A percentile compares a stretch with the other conserved stretches of the same genome.
phyloP scores from a whole-genome alignment of 2,888 invertebrate species.

The Hesperia comma region DNA sequence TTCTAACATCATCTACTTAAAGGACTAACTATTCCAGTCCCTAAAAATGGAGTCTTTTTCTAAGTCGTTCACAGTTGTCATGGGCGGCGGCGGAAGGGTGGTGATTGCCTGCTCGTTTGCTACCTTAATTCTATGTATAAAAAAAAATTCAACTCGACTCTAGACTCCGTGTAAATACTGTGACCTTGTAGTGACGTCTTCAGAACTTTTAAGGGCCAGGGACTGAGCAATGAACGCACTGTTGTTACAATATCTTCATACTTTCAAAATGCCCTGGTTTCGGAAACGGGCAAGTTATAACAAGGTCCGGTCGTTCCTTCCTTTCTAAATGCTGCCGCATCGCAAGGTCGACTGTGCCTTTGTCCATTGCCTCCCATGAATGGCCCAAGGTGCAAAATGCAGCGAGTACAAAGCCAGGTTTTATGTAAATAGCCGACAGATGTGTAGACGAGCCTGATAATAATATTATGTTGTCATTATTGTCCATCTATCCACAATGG shows the following conservation, averaged over 20 bases:
- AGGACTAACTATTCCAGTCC: too few relatives aligned
- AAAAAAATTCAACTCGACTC: too few relatives aligned
- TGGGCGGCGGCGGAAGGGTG: too few relatives aligned
- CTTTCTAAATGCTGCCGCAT: constrained; percentile 67
- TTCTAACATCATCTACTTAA: too few relatives aligned
- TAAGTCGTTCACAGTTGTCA: too few relatives aligned
- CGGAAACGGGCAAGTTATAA: constrained; percentile 54
- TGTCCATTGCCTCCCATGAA: constrained; percentile 24
- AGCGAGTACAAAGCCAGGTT: constrained; percentile 14
- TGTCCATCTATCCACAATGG: too few relatives aligned
- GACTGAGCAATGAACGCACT: not conserved
- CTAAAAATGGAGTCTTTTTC: too few relatives aligned
- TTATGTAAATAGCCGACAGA: not conserved
- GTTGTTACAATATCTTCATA: constrained; percentile 34
- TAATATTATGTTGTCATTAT: too few relatives aligned
- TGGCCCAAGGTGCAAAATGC: constrained; percentile 40
- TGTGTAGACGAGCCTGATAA: too few relatives aligned
- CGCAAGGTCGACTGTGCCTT: constrained; percentile 56
- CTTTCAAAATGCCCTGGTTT: constrained; percentile 64
- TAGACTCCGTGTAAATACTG: too few relatives aligned
- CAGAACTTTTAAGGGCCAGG: not conserved
- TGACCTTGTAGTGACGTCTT: not conserved
- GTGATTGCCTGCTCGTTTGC: too few relatives aligned
- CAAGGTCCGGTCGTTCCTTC: constrained; percentile 64
- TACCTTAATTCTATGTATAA: too few relatives aligned